These are phyloP conservation scores for Plectropomus leopardus DNA, from an alignment of 2,113 vertebrate genomes.

Conservation along the genomic window DNA sequence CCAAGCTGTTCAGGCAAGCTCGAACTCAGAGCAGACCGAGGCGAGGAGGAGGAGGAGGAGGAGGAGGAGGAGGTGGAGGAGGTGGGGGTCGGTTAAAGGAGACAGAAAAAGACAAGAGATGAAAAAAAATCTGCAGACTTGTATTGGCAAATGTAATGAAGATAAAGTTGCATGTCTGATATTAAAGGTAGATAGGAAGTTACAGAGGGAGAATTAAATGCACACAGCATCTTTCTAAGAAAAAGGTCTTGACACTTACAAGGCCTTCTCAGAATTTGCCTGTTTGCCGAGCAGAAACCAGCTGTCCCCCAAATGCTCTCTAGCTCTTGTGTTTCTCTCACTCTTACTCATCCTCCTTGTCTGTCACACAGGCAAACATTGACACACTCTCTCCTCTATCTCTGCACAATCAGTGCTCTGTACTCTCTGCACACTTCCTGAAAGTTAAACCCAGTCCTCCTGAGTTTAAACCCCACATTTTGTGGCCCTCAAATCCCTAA, in stretches of 20 bases:
- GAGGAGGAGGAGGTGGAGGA: no score
- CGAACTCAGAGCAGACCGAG: slow-evolving; percentile 25
- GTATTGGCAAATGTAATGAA: slow-evolving; percentile 27
- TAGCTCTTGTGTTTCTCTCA: neutral
- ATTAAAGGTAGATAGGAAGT: slow-evolving; percentile 2
- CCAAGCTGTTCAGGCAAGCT: slow-evolving; percentile 62
- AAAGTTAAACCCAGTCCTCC: neutral
- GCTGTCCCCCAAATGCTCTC: slow-evolving; percentile 12
- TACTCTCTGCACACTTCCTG: neutral
- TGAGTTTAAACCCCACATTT: neutral
- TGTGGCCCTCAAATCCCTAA: neutral
- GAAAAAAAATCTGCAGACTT: slow-evolving; percentile 18
- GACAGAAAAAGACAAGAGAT: slow-evolving; percentile 1
- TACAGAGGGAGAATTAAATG: neutral
- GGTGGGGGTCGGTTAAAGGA: neutral
- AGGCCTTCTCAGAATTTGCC: slow-evolving; percentile 13
- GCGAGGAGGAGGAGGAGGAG: neutral
- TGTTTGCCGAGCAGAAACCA: slow-evolving; percentile 31
- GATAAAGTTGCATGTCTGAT: slow-evolving; percentile 32
- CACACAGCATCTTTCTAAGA: neutral
- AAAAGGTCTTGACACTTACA: neutral
- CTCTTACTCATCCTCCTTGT: neutral
- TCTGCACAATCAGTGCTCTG: neutral
- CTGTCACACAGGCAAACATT: neutral
- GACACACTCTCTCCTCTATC: neutral